Base-by-base conservation (phyloP, 2,888 invertebrate genomes). In the Coenonympha glycerion region DNA sequence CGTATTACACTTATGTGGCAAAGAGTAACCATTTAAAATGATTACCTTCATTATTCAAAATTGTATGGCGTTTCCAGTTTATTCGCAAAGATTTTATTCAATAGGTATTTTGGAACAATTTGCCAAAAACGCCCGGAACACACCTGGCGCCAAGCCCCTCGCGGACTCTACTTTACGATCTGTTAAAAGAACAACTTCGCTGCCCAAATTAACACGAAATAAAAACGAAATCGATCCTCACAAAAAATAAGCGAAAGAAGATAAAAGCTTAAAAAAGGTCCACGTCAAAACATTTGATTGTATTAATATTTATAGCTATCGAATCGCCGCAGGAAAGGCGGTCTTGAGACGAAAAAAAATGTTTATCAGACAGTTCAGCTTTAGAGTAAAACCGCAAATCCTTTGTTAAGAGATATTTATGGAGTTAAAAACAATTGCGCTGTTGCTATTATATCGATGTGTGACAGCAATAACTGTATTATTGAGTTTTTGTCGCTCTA, bases 251-350 rank as follows among this genome's bases (percentile, higher is more conserved):
- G 80, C 82, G 71, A 82, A 83, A 79, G 51, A 77, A 85, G 85
- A 84, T 82, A 82, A 86, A 79, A 83, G 80, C 73, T 85, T 87
- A 82, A 87, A 87, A 83, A 86, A 85, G 80, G 82, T 72, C 70
- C 79, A 87, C 81, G 88, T 88, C 86, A 86, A 86, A 86, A 87
- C 86, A 87, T 87, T 88, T 86, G 87, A 87, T 87, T 87, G 87
- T 86, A 85, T 86, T 87, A 87, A 87, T 86, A 87, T 87, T 87
- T 87, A 87, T 87, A 82, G 87, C 76, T 70, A 63, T 69, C 67
- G 74, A 73, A 76, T 68, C 78, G 85, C 82, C 81, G 81, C 80
- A 79, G 87, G 88, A 88, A 81, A 81, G 77, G 71, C 73, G 71
- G 53, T 62, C 64, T 71, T 64, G 68, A 64, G 68, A 61, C 60